phyloP scores from a whole-genome alignment of 2,888 invertebrate species.

The Lycocerus yunnanus region DNA sequence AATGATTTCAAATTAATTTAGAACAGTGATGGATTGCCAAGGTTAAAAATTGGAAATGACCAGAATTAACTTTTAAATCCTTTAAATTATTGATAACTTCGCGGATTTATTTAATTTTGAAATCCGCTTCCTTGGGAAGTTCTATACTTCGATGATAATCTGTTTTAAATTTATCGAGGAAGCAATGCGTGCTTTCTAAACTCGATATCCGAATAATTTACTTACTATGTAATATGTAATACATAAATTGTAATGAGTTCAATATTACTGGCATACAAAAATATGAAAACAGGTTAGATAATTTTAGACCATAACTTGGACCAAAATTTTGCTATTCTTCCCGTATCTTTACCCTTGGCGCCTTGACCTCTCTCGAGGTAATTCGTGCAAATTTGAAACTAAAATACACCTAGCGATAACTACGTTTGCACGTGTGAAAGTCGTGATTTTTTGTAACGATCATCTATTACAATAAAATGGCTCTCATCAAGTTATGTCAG shows the following conservation, averaged over 20 bases:
- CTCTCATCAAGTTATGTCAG: not conserved
- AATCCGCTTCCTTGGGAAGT: not conserved
- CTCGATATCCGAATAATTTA: not conserved
- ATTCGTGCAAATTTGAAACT: not conserved
- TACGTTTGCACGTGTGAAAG: not conserved
- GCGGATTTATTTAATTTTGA: not conserved
- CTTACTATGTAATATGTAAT: too few species aligned
- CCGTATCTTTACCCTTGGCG: not conserved
- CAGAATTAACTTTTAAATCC: not conserved
- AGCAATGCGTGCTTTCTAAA: not conserved
- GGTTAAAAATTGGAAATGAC: not conserved
- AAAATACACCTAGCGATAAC: not conserved
- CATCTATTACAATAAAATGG: too few species aligned
- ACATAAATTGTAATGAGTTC: not conserved
- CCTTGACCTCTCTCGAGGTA: not conserved
- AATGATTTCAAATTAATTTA: not conserved
- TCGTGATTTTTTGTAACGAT: not conserved
- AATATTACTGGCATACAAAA: not conserved
- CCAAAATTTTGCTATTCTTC: not conserved
- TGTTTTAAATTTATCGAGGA: not conserved
- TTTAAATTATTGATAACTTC: not conserved
- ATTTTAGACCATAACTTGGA: not conserved
- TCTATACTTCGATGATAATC: not conserved
- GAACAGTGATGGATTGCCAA: not conserved
- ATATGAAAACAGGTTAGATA: not conserved